phyloP scores from a whole-genome alignment of 2,797 vertebrate genomes.

The Oreochromis mossambicus region DNA sequence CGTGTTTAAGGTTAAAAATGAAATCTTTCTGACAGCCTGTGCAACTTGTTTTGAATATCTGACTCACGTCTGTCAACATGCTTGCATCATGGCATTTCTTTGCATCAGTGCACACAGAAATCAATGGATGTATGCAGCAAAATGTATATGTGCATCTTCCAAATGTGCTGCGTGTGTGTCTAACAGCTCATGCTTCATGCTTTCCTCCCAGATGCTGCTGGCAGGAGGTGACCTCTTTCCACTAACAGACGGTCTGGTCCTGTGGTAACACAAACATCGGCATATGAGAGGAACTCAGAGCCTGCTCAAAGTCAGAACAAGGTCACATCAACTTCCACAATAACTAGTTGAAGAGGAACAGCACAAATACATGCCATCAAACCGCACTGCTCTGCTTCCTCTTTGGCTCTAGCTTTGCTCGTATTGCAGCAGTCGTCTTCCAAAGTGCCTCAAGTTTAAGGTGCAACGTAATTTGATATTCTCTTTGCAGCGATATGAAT shows the following conservation, averaged over 20 bases:
- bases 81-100: not conserved
- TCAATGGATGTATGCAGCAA: not conserved
- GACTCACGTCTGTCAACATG: not conserved
- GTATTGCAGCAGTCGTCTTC: not conserved
- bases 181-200: not conserved
- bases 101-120: not conserved
- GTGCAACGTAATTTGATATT: not conserved
- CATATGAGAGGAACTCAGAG: not conserved
- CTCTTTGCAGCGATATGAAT: not conserved
- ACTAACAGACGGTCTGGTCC: constrained; percentile 24
- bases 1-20: not conserved
- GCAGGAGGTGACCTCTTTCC: constrained; percentile 47
- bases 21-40: not conserved
- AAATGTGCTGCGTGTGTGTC: not conserved
- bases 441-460: not conserved
- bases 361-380: not conserved
- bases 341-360: constrained; percentile 2
- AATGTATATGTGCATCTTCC: not conserved
- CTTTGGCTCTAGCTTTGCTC: not conserved
- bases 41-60: not conserved
- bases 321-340: constrained; percentile 18
- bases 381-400: not conserved
- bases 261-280: constrained; percentile 5
- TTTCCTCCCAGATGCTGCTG: constrained; percentile 42
- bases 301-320: constrained; percentile 34